phyloP scores from a whole-genome alignment of 2,113 vertebrate species.

The Neogale vison region DNA sequence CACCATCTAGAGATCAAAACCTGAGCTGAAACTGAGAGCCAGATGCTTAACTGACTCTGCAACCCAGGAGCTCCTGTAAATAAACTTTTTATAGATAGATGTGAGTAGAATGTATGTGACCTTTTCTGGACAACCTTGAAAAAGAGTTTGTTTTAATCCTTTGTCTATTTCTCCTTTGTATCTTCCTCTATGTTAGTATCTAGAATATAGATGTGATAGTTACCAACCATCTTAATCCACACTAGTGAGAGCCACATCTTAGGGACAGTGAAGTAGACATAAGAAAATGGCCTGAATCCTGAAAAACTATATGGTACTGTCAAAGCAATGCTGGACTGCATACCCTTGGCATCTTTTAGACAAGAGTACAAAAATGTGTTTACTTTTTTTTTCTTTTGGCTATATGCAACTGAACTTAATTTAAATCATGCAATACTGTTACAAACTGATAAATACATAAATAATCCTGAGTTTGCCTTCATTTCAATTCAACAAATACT shows the following conservation, averaged over 20 bases:
- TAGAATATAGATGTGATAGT: neutral
- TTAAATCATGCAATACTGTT: neutral
- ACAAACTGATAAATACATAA: neutral
- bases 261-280: neutral
- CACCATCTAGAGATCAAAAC: neutral
- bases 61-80: neutral
- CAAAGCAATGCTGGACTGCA: neutral
- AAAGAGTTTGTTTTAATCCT: neutral
- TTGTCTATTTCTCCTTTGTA: neutral
- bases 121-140: neutral
- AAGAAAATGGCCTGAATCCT: neutral
- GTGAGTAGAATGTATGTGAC: neutral
- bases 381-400: neutral
- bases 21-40: neutral
- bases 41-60: neutral
- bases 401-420: neutral
- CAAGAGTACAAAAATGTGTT: neutral
- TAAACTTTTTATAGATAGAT: neutral
- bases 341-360: neutral
- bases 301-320: rapidly evolving
- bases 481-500: neutral
- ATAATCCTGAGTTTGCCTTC: neutral
- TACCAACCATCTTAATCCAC: neutral
- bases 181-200: neutral
- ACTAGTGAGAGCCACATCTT: neutral